Percentiles rank a stretch among this genome's conserved stretches.
These are phyloP conservation scores for Iphiclides podalirius DNA, from an alignment of 2,888 invertebrate species.

Conservation along the genomic window DNA sequence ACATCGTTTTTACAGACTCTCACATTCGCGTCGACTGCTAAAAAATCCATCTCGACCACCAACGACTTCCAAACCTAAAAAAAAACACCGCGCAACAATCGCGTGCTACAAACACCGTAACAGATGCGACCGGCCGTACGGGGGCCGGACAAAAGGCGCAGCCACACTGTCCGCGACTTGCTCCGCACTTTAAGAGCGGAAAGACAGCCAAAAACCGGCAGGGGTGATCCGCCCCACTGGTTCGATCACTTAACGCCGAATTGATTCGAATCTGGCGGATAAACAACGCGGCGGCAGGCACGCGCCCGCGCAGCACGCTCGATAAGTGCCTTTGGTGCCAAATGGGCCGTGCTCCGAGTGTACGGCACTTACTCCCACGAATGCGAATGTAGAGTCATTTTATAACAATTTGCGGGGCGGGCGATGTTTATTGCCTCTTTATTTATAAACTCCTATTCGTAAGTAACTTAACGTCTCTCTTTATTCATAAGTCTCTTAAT, in stretches of 20 bases:
- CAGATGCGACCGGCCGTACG: no score
- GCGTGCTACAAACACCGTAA: no score
- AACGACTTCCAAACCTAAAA: no score
- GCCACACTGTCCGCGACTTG: constrained; percentile 60
- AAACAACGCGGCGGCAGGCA: constrained; percentile 67
- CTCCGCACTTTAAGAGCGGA: constrained; percentile 57
- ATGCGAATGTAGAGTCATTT: constrained; percentile 30
- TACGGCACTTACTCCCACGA: constrained; percentile 55
- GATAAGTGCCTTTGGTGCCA: constrained; percentile 55
- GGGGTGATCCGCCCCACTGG: constrained; percentile 52
- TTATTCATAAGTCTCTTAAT: no score
- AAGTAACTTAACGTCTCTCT: no score
- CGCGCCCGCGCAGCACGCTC: constrained; percentile 51
- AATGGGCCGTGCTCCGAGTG: constrained; percentile 63
- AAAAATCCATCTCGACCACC: no score
- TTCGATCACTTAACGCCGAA: constrained; percentile 66
- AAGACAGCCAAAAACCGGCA: constrained; percentile 43
- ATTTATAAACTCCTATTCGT: neutral
- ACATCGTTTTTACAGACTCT: no score
- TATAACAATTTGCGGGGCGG: constrained; percentile 23
- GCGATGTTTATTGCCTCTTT: neutral
- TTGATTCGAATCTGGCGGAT: constrained; percentile 65
- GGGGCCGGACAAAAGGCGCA: constrained; percentile 46
- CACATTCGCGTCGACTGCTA: no score
- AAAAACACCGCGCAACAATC: no score